These are phyloP conservation scores for Polyergus mexicanus DNA, from an alignment of 1,140 invertebrate genomes.

Conservation along the genomic window DNA sequence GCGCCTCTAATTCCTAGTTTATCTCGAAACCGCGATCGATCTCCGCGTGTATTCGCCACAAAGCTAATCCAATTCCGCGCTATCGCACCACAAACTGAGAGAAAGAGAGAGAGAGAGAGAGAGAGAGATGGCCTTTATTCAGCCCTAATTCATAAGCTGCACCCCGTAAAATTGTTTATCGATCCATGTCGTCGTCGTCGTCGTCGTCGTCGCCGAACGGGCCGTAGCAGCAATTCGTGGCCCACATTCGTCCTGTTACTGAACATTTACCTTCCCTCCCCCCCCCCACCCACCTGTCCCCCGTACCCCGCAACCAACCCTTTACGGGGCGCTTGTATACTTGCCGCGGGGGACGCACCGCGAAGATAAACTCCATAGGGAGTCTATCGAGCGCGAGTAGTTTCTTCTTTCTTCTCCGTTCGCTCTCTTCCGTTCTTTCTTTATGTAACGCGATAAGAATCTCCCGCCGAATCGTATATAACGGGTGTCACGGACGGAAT, in stretches of 20 bases:
- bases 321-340: slow-evolving; percentile 1
- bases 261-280: slow-evolving; percentile 13
- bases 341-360: slow-evolving; percentile 40
- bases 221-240: slow-evolving; percentile 19
- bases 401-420: background rate
- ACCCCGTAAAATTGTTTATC: slow-evolving; percentile 37
- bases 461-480: slow-evolving; percentile 41
- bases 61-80: slow-evolving; percentile 31
- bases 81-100: background rate
- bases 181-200: slow-evolving; percentile 2
- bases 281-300: background rate
- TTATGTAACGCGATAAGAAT: slow-evolving; percentile 53
- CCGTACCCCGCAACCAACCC: background rate
- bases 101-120: too few relatives aligned
- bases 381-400: slow-evolving; percentile 16
- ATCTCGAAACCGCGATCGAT: slow-evolving; percentile 51
- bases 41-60: background rate
- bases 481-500: slow-evolving; percentile 6
- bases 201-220: background rate
- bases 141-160: slow-evolving; percentile 39
- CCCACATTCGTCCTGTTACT: slow-evolving; percentile 26
- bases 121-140: slow-evolving; percentile 36
- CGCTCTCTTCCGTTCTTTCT: background rate
- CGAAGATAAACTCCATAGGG: slow-evolving; percentile 57
- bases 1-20: slow-evolving; percentile 7